Percentiles rank a stretch among this genome's conserved stretches.
Conservation (phyloP, 2,888 invertebrate genomes). For the Tiliacea citrago region DNA sequence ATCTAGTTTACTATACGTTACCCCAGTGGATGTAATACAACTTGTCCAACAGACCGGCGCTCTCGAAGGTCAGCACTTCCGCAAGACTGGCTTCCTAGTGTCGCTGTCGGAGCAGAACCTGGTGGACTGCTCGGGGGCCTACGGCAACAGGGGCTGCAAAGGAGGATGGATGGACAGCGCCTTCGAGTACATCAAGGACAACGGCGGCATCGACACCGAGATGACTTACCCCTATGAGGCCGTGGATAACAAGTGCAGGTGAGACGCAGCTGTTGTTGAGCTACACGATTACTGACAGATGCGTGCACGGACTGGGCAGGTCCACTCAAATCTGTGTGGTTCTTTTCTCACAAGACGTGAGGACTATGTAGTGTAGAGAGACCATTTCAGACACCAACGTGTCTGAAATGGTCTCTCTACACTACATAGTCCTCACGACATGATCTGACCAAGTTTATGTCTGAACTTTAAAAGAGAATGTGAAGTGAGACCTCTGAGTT, state of each 20-base stretch:
- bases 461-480: neutral
- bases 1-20: neutral
- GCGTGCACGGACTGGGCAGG: neutral
- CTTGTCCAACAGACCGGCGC: conserved; percentile 93
- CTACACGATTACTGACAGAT: neutral
- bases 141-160: conserved; percentile 97
- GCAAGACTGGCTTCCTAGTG: conserved; percentile 93
- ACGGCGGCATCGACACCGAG: conserved; percentile 97
- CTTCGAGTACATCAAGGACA: conserved; percentile 95
- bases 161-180: conserved; percentile 96
- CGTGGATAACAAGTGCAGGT: conserved; percentile 93
- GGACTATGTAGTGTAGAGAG: too few relatives aligned
- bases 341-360: neutral
- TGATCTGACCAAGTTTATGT: neutral
- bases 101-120: conserved; percentile 98
- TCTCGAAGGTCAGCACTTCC: conserved; percentile 97
- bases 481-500: too few relatives aligned
- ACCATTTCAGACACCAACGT: neutral
- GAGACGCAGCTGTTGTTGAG: neutral
- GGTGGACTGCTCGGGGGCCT: conserved; percentile 95
- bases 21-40: neutral
- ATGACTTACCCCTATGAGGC: conserved; percentile 96
- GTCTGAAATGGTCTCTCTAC: too few relatives aligned
- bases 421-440: neutral
- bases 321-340: neutral